Evolutionary conservation across 1,140 invertebrate species (phyloP).

Genomic region (Papilio dardanus): DNA sequence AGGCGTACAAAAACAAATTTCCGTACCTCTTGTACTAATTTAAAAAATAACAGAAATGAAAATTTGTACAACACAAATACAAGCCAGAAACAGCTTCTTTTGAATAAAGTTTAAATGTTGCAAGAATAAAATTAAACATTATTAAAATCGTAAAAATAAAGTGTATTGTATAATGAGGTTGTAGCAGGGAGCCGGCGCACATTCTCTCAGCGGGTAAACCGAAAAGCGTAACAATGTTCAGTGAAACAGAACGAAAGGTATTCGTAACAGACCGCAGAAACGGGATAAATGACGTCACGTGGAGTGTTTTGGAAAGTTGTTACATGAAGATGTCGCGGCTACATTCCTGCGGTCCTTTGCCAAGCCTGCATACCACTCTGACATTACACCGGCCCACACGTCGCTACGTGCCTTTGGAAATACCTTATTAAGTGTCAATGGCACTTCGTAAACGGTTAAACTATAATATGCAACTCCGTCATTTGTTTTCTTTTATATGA

Average conservation of each 20-base stretch:
- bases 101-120: neutral
- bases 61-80: neutral
- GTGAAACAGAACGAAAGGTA: conserved; percentile 31
- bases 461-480: too few species aligned
- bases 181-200: neutral
- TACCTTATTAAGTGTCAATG: conserved; percentile 68
- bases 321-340: conserved; percentile 73
- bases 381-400: conserved; percentile 66
- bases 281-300: conserved; percentile 43
- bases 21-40: neutral
- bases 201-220: conserved; percentile 7
- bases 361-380: conserved; percentile 67
- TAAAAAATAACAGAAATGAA: neutral
- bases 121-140: conserved; percentile 16
- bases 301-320: conserved; percentile 63
- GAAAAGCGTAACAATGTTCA: conserved; percentile 24
- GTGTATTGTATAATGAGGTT: conserved; percentile 18
- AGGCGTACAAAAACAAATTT: too few species aligned
- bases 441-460: neutral
- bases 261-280: neutral
- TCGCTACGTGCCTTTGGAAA: conserved; percentile 60
- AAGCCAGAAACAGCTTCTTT: neutral
- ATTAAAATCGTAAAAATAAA: conserved; percentile 8
- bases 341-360: conserved; percentile 63
- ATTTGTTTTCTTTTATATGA: too few species aligned